phyloP scores from a whole-genome alignment of 2,888 invertebrate genomes.

The Rhopalosiphum nymphaeae region DNA sequence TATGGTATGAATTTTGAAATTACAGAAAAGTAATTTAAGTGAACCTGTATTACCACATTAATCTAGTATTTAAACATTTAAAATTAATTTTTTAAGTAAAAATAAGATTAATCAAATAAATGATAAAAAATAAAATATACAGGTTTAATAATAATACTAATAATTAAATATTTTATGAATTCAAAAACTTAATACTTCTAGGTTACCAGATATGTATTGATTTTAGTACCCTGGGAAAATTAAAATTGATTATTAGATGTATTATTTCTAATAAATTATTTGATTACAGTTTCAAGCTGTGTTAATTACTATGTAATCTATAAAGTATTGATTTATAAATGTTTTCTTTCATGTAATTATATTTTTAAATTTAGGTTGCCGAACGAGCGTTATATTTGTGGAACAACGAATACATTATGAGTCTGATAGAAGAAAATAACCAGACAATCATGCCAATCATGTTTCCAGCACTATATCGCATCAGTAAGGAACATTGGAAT shows the following conservation, averaged over 20 bases:
- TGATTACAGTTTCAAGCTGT: not conserved
- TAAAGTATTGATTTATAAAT: not conserved
- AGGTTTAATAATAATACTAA: not conserved
- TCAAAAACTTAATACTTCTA: not conserved
- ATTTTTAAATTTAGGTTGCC: constrained; percentile 81
- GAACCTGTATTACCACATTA: not conserved
- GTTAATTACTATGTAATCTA: not conserved
- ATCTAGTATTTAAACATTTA: not conserved
- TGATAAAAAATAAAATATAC: not conserved
- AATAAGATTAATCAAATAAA: not conserved
- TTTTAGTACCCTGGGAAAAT: not conserved
- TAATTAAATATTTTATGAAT: not conserved
- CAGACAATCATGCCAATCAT: constrained; percentile 99
- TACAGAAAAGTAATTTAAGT: not conserved
- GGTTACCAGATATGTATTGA: not conserved
- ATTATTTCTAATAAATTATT: not conserved
- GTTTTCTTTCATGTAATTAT: not conserved
- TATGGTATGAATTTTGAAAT: not conserved
- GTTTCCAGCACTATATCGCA: constrained; percentile 99
- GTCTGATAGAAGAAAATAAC: constrained; percentile 98
- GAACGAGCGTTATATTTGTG: constrained; percentile 99
- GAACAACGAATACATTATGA: constrained; percentile 99
- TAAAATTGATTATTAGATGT: not conserved
- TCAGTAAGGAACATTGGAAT: constrained; percentile 99
- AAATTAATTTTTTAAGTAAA: not conserved